Evolutionary conservation across 2,888 invertebrate genomes (phyloP).

Genomic region (Agelastica alni): DNA sequence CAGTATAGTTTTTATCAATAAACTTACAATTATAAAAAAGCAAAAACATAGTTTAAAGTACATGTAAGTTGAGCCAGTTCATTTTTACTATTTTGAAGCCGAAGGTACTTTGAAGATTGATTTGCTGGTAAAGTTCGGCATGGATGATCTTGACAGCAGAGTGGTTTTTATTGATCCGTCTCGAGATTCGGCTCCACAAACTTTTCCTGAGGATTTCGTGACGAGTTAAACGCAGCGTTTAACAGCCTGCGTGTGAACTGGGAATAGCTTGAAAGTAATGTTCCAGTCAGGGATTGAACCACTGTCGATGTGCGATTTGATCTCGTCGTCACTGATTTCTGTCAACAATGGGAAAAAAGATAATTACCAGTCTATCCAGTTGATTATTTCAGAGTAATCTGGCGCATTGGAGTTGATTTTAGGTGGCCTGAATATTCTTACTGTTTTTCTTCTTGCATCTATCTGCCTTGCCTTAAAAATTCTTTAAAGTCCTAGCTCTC

Average conservation of each 20-base stretch:
- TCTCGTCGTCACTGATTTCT: neutral
- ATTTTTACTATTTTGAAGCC: neutral
- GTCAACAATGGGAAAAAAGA: neutral
- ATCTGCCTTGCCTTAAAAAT: neutral
- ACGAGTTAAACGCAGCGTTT: neutral
- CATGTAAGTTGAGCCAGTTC: conserved; percentile 1
- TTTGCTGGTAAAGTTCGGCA: conserved; percentile 2
- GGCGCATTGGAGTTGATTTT: neutral
- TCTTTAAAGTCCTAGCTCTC: neutral
- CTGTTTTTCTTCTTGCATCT: neutral
- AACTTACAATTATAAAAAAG: too few relatives aligned
- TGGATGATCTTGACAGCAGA: conserved; percentile 5
- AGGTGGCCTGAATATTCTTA: neutral
- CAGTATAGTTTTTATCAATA: too few relatives aligned
- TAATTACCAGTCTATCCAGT: neutral
- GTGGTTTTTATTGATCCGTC: conserved; percentile 1
- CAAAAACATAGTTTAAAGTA: too few relatives aligned
- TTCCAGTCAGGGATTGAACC: neutral
- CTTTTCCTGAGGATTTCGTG: conserved; percentile 2
- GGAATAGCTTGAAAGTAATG: too few relatives aligned
- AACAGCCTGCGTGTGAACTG: too few relatives aligned
- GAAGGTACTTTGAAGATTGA: conserved; percentile 2
- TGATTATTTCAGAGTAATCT: neutral
- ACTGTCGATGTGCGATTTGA: neutral
- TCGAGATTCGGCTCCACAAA: neutral